Base-by-base conservation (phyloP, 2,113 vertebrate genomes). In the Gambusia affinis region DNA sequence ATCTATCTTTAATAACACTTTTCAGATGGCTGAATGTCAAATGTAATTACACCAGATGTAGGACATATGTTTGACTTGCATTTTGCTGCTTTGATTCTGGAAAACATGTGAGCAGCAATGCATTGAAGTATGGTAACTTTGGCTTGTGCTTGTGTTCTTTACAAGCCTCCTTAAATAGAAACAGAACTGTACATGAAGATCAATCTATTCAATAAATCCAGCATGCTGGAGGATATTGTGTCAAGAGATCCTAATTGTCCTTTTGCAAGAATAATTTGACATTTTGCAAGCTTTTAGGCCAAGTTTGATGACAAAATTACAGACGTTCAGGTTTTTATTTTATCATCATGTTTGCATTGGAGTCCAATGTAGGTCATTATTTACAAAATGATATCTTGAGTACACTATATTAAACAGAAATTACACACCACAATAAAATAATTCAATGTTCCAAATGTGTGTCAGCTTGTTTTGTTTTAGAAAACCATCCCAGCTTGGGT, bases 41-140 rank as follows among this genome's bases (percentile, higher is more conserved):
- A 72, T 47, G 33, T n/a, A 47, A 61, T 42, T 65, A 81, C 47
- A 44, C 83, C 66, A 70, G 76, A 77, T 78, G 71, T 27, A 28
- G 3, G 51, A 82, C 63, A 82, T 70, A 47, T 63, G 68, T 69
- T 73, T 14, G 39, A 54, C 60, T 67, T 76, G 61, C 73, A 62
- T 71, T 70, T 17, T 31, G 54, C 35, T 81, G 54, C 42, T 81
- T 81, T 67, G 8, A 37, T 73, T 72, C 35, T 27, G 54, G 15
- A 60, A 67, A 75, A 60, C 47, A 4, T 51, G 42, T 68, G 51
- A 68, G 64, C 31, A 57, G 39, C 24, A 30, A 30, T 27, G 60
- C 51, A 75, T 76, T 73, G 62, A 75, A 63, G 72, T 27, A 27
- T 27, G 27, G 27, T 11, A 73, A 74, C n/a, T 72, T 35, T 78